Evolutionary conservation across 2,797 vertebrate species (phyloP).

Genomic region (Morus bassanus): DNA sequence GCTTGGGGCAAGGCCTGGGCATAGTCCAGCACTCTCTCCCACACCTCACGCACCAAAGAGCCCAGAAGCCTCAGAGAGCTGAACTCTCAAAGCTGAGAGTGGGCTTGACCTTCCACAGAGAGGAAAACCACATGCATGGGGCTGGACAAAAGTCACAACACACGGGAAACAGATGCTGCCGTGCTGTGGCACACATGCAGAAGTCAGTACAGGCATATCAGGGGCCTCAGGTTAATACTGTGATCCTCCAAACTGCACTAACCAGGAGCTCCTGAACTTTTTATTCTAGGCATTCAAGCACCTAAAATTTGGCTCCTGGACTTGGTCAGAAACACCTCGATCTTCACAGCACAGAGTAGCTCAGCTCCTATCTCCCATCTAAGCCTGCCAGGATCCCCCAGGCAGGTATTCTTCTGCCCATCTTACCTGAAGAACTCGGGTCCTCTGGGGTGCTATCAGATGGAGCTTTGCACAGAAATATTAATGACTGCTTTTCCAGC

Average conservation of each 20-base stretch:
- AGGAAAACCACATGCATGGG: neutral
- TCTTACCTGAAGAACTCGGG: neutral
- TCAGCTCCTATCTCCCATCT: neutral
- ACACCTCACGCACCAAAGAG: neutral
- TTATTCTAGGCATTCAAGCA: neutral
- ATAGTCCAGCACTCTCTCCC: neutral
- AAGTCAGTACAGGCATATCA: rapidly evolving
- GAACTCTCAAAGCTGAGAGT: no score
- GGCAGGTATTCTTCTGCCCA: neutral
- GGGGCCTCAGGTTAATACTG: neutral
- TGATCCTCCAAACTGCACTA: neutral
- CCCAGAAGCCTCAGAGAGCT: no score
- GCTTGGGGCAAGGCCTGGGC: neutral
- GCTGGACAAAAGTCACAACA: neutral
- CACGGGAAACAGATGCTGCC: neutral
- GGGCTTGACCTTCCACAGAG: neutral
- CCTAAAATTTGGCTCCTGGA: neutral
- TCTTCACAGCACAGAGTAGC: neutral
- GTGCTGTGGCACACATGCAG: neutral
- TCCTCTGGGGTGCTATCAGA: neutral
- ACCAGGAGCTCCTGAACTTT: neutral
- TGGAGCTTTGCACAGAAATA: neutral
- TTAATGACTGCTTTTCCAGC: neutral
- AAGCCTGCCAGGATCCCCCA: neutral
- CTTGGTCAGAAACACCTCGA: neutral